Conservation (phyloP, 2,888 invertebrate genomes). For the Stenolophus ochropezus region DNA sequence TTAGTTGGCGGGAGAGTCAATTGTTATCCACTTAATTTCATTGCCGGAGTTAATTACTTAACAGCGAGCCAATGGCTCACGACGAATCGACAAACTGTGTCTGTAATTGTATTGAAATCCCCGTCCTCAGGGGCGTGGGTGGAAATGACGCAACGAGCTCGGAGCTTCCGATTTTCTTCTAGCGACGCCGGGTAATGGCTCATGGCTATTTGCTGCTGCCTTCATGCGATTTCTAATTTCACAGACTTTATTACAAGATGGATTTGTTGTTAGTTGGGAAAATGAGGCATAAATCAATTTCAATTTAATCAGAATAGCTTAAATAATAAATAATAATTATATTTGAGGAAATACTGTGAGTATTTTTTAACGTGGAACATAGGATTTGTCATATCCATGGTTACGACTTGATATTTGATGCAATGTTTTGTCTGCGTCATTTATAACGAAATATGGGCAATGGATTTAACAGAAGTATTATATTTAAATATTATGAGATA, state of each 20-base stretch:
- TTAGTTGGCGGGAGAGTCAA: slow-evolving; percentile 29
- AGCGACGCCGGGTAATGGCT: slow-evolving; percentile 36
- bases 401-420: too few species aligned
- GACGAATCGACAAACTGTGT: slow-evolving; percentile 50
- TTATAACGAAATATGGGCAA: too few species aligned
- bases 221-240: slow-evolving; percentile 55
- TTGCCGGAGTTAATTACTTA: slow-evolving; percentile 56
- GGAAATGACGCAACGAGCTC: slow-evolving; percentile 25
- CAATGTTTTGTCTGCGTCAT: too few species aligned
- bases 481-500: too few species aligned
- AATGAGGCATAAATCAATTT: too few species aligned
- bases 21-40: slow-evolving; percentile 59
- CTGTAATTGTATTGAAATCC: slow-evolving; percentile 58
- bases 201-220: slow-evolving; percentile 43
- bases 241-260: background rate
- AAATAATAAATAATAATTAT: too few species aligned
- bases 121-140: background rate
- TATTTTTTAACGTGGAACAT: too few species aligned
- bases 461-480: too few species aligned
- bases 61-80: slow-evolving; percentile 46
- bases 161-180: slow-evolving; percentile 13
- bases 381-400: too few species aligned
- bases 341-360: too few species aligned
- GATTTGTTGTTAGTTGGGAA: too few species aligned
- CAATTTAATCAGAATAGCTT: too few species aligned